Evolutionary conservation across 2,888 invertebrate species (phyloP).

Genomic region (Drosophila quinaria): DNA sequence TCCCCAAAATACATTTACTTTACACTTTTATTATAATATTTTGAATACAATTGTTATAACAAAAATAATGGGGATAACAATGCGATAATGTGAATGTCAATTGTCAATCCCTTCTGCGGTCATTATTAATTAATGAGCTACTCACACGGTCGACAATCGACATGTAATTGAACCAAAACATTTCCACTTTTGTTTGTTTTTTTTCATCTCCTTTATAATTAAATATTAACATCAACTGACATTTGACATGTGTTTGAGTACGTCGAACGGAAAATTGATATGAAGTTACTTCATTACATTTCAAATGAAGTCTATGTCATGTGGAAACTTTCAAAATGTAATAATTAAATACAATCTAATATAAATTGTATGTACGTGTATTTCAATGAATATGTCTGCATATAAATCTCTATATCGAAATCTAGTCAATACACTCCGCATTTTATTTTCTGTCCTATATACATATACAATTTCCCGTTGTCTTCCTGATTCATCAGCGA

Average conservation of each 20-base stretch:
- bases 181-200: conserved; percentile 6
- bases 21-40: conserved; percentile 1
- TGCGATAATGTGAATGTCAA: conserved; percentile 13
- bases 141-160: conserved; percentile 5
- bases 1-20: conserved; percentile 7
- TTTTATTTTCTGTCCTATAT: background rate
- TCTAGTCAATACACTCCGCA: background rate
- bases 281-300: conserved; percentile 16
- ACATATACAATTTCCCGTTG: background rate
- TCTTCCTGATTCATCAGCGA: background rate
- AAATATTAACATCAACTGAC: conserved; percentile 31
- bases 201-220: conserved; percentile 2
- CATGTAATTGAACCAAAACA: conserved; percentile 23
- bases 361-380: background rate
- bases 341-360: too few species aligned
- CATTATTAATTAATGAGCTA: conserved; percentile 25
- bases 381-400: background rate
- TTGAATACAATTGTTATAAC: background rate
- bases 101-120: conserved; percentile 34
- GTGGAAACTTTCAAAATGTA: too few species aligned
- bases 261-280: conserved; percentile 11
- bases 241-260: conserved; percentile 20
- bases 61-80: background rate
- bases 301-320: conserved; percentile 4
- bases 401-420: background rate